phyloP scores from a whole-genome alignment of 2,797 vertebrate species.

The Hippoglossus hippoglossus region DNA sequence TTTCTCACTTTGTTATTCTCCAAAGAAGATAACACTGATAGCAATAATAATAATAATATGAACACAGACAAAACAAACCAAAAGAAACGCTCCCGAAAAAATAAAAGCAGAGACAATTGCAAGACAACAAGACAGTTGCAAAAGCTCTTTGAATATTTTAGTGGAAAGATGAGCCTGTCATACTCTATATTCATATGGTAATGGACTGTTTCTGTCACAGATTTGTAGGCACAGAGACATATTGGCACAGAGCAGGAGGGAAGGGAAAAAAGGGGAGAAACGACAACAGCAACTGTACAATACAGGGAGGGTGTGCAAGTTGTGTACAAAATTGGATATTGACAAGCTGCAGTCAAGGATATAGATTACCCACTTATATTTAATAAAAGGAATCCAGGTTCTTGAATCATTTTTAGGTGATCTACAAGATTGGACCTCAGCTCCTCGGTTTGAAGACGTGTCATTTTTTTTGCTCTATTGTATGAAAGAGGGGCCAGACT shows the following conservation, averaged over 20 bases:
- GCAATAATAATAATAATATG: too few relatives aligned
- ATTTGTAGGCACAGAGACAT: not conserved
- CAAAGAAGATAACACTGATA: too few relatives aligned
- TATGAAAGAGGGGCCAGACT: not conserved
- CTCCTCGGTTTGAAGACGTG: not conserved
- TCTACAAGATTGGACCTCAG: not conserved
- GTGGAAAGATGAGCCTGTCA: not conserved
- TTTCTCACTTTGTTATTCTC: not conserved
- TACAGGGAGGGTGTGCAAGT: too few relatives aligned
- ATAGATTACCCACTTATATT: not conserved
- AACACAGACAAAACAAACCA: too few relatives aligned
- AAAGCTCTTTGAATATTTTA: not conserved
- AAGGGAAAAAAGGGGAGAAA: not conserved
- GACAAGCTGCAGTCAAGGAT: too few relatives aligned
- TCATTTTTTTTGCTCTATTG: not conserved
- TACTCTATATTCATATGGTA: not conserved
- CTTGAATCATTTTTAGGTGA: not conserved
- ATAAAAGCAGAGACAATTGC: not conserved
- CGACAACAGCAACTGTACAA: too few relatives aligned
- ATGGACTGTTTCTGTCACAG: not conserved
- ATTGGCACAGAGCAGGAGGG: not conserved
- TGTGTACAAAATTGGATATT: too few relatives aligned
- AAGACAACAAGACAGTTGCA: not conserved
- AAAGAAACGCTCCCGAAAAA: too few relatives aligned
- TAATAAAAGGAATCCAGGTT: not conserved